A percentile compares a stretch with the other conserved stretches of the same genome.
These are phyloP conservation scores for Botia almorhae DNA, from an alignment of 2,797 vertebrate species.

Conservation along the genomic window DNA sequence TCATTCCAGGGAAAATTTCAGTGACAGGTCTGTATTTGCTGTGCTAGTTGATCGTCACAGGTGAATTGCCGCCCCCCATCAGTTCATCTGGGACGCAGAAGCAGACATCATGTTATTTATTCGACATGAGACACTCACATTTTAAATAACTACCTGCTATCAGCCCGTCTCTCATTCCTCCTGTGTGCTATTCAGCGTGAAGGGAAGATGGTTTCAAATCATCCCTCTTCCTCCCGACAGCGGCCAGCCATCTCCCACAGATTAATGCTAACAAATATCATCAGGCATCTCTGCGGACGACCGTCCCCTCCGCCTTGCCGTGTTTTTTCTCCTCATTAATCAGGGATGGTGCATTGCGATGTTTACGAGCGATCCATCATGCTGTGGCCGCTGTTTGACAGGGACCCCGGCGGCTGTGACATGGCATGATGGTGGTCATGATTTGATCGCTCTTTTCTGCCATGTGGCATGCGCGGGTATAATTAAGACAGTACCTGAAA, in stretches of 20 bases:
- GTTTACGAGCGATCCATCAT: conserved; percentile 62
- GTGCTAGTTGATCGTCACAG: conserved; percentile 48
- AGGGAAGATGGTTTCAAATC: conserved; percentile 41
- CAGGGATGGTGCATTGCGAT: conserved; percentile 49
- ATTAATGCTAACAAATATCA: conserved; percentile 48
- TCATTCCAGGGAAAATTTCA: conserved; percentile 5
- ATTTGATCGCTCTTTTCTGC: conserved; percentile 51
- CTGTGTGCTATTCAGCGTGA: conserved; percentile 31
- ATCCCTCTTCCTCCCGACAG: conserved; percentile 19
- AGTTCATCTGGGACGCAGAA: conserved; percentile 5
- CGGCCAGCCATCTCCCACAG: conserved; percentile 11
- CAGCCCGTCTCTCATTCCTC: conserved; percentile 30
- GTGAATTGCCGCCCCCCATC: conserved; percentile 52
- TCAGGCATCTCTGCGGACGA: conserved; percentile 25
- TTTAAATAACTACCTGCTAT: conserved; percentile 44
- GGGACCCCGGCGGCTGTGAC: conserved; percentile 43
- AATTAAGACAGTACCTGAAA: conserved; percentile 55
- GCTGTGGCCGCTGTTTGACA: conserved; percentile 39
- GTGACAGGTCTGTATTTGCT: conserved; percentile 30
- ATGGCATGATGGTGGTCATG: conserved; percentile 34
- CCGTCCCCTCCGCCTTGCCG: neutral
- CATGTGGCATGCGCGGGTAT: conserved; percentile 27
- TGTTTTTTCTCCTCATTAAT: conserved; percentile 49
- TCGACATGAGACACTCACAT: conserved; percentile 33
- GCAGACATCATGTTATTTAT: conserved; percentile 41